These are phyloP conservation scores for Diabrotica balteata DNA, from an alignment of 2,888 invertebrate genomes.

Conservation along the genomic window DNA sequence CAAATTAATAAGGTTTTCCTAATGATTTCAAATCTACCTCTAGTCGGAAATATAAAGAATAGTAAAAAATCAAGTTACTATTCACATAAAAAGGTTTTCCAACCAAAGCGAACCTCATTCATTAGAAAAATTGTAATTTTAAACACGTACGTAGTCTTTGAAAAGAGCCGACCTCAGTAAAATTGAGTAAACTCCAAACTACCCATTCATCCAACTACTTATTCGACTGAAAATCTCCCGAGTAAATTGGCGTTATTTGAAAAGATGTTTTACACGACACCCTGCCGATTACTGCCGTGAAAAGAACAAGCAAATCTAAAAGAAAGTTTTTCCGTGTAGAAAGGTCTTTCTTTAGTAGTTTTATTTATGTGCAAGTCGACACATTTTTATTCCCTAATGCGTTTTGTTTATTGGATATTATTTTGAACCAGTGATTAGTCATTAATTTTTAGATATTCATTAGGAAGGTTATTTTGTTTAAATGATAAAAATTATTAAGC, in stretches of 20 bases:
- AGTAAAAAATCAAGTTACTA: too few relatives aligned
- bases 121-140: conserved; percentile 8
- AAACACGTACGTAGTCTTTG: conserved; percentile 2
- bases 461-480: too few relatives aligned
- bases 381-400: too few relatives aligned
- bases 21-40: too few relatives aligned
- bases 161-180: conserved; percentile 2
- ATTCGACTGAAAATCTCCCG: conserved; percentile 2
- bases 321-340: not conserved
- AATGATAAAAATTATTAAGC: too few relatives aligned
- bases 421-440: too few relatives aligned
- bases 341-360: too few relatives aligned
- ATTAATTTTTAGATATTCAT: too few relatives aligned
- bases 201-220: not conserved
- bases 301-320: not conserved
- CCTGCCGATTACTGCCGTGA: conserved; percentile 14
- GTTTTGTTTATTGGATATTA: too few relatives aligned
- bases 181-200: not conserved
- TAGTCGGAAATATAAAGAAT: too few relatives aligned
- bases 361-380: too few relatives aligned
- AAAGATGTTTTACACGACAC: conserved; percentile 24
- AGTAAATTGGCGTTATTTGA: conserved; percentile 12
- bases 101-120: not conserved
- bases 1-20: too few relatives aligned
- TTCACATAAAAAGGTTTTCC: not conserved